A percentile compares a stretch with the other conserved stretches of the same genome.
Conservation (phyloP, 2,888 invertebrate species). For the Dryocosmus kuriphilus region DNA sequence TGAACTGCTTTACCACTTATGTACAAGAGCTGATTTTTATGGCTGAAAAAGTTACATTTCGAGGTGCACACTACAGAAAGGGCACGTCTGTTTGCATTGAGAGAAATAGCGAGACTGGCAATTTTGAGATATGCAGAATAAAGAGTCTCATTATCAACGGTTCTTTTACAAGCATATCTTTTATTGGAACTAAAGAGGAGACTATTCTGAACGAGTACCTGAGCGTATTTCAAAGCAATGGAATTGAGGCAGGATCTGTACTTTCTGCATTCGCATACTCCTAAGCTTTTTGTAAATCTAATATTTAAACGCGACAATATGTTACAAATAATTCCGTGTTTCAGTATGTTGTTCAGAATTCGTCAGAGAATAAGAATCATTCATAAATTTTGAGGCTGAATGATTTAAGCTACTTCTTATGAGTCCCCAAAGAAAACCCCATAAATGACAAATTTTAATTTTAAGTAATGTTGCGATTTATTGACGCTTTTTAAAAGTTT, state of each 20-base stretch:
- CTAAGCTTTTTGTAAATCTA: no score
- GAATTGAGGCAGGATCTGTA: neutral
- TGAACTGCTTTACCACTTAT: neutral
- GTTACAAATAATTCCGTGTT: no score
- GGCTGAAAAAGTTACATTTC: neutral
- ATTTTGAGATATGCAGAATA: neutral
- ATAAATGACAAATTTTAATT: no score
- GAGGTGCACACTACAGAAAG: neutral
- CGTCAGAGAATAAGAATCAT: no score
- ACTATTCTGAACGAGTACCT: neutral
- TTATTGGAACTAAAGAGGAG: neutral
- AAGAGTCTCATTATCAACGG: neutral
- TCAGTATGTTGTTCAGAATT: no score
- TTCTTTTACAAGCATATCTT: neutral
- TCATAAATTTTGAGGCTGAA: no score
- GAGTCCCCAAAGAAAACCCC: no score
- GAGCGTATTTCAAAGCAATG: neutral
- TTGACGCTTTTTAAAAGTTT: no score
- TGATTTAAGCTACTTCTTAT: no score
- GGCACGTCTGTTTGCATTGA: slow-evolving; percentile 2
- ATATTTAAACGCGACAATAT: no score
- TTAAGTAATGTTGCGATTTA: no score
- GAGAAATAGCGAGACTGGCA: neutral
- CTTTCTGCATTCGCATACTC: no score
- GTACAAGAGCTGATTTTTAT: neutral